Evolutionary conservation across 2,113 vertebrate species (phyloP), one percentile per base, ranked within the genome.

Genomic region (Labeo rohita): DNA sequence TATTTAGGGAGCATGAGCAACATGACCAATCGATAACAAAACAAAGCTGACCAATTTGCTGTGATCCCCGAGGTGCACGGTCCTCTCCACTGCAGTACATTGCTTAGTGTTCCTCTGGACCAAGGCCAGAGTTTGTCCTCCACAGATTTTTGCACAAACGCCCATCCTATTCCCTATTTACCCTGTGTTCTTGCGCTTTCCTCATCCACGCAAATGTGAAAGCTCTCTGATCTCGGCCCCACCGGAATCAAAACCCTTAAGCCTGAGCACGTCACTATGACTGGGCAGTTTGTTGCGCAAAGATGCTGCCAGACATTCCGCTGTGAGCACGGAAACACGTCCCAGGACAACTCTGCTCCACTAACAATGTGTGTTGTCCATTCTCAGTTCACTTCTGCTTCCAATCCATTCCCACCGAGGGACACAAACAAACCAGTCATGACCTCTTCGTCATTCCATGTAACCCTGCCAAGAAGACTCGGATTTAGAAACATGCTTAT

Each of bases 41-140:
- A 66, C 79, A 81, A 66, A 65, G 23, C 59, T 47, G n/a, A 81
- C 47, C 61, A 81, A 81, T 66, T 81, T 81, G 61, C 79, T 66
- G 61, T 36, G 36, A 65, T 81, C 79, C 61, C 77, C 5, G 75
- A 54, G 23, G 75, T 80, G 34, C 36, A 43, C 15, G 8, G 1
- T 52, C 39, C 76, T 11, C 16, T 54, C 18, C 77, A 61, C 77
- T 80, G 77, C 77, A 80, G 77, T 39, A 59, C 34, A 59, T 54
- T 79, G 34, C 54, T 52, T 34, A 7, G 74, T 34, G 74, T 52
- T 52, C 23, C 77, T 39, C 34, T 79, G 73, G 73, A 75, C 47
- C 34, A n/a, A 15, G 13, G 16, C 70, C 70, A 73, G 36, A 18
- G 70, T 21, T 49, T 12, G 50, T 54, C 50, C 34, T 34, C n/a